phyloP scores from a whole-genome alignment of 2,113 vertebrate species.

The Spilogale gracilis region DNA sequence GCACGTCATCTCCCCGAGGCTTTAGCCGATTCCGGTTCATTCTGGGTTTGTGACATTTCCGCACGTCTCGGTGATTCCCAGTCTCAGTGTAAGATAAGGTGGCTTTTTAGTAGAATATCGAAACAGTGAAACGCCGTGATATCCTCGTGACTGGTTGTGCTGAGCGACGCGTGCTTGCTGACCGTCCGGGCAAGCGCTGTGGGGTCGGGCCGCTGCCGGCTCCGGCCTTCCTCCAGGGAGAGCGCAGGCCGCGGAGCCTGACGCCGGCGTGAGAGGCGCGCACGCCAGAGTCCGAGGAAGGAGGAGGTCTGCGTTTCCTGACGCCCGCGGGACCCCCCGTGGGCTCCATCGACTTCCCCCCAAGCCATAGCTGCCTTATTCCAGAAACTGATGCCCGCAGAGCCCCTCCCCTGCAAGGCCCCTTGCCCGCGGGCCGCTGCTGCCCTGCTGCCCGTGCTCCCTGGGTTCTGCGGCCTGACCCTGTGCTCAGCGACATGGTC shows the following conservation, averaged over 20 bases:
- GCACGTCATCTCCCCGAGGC: neutral
- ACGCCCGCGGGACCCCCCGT: neutral
- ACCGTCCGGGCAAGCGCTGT: rapidly evolving
- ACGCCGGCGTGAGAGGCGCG: neutral
- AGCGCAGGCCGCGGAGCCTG: too few species aligned
- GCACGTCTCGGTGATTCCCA: neutral
- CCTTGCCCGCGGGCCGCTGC: neutral
- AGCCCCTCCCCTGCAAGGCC: neutral
- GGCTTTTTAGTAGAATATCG: neutral
- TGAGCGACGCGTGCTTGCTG: neutral
- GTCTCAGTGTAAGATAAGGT: neutral
- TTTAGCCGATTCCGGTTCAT: neutral
- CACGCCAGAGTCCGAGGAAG: neutral
- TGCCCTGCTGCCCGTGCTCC: neutral
- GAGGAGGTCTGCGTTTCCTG: neutral
- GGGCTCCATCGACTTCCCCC: neutral
- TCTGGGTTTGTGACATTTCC: neutral
- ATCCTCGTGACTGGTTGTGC: neutral
- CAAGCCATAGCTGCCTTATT: neutral
- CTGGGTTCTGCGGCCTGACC: neutral
- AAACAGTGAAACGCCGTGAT: neutral
- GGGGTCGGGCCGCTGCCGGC: neutral
- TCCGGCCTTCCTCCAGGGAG: neutral
- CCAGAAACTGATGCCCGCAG: neutral
- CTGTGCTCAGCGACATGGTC: too few species aligned